These are phyloP conservation scores for Epistrophella euchroma DNA, from an alignment of 2,888 invertebrate genomes.

Conservation along the genomic window DNA sequence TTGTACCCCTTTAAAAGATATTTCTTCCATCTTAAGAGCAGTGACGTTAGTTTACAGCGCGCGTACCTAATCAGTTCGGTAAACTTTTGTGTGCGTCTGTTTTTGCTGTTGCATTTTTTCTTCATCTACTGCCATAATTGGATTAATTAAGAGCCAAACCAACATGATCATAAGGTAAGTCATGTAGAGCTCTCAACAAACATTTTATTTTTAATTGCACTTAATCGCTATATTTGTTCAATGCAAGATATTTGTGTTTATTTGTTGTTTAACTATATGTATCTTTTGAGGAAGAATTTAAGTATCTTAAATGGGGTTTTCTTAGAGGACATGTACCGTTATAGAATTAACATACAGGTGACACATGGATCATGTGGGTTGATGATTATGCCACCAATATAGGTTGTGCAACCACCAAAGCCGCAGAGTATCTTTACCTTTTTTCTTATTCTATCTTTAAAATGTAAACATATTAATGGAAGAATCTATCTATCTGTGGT, in stretches of 20 bases:
- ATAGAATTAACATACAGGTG: conserved; percentile 69
- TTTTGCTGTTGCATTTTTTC: conserved; percentile 39
- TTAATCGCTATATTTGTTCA: conserved; percentile 65
- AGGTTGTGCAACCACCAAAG: conserved; percentile 60
- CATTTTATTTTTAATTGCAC: conserved; percentile 49
- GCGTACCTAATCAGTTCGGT: conserved; percentile 23
- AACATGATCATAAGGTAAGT: conserved; percentile 71
- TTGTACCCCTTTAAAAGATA: conserved; percentile 28
- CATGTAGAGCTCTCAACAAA: conserved; percentile 7
- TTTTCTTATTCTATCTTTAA: not conserved
- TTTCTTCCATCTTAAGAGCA: not conserved
- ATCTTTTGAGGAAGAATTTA: conserved; percentile 18
- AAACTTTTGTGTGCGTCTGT: conserved; percentile 35
- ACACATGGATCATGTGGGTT: conserved; percentile 50
- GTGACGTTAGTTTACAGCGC: conserved; percentile 2
- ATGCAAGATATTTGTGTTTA: not conserved
- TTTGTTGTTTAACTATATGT: not conserved
- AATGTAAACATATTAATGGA: conserved; percentile 41
- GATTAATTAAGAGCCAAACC: conserved; percentile 70
- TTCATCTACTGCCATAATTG: conserved; percentile 66
- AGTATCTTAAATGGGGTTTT: conserved; percentile 8
- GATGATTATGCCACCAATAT: conserved; percentile 40
- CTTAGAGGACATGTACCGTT: conserved; percentile 53
- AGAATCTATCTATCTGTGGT: conserved; percentile 36
- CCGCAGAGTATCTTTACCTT: not conserved